Base-by-base conservation (phyloP, 2,113 vertebrate species). In the Aptenodytes patagonicus region DNA sequence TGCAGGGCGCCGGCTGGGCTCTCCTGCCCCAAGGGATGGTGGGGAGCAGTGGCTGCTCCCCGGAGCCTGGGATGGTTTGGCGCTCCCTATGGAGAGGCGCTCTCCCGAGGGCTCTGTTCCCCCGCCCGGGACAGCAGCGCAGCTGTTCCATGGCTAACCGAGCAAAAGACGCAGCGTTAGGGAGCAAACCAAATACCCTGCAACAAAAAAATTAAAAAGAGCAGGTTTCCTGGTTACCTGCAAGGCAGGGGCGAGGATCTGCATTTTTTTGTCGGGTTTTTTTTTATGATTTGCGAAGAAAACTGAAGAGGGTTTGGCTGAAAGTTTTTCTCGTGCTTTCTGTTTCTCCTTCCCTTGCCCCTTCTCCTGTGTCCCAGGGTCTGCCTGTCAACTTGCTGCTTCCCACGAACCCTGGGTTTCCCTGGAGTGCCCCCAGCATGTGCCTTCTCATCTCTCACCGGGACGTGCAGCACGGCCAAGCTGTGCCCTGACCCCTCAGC, bases 381-480 rank as follows among this genome's bases (percentile, higher is more conserved):
- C 40, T 85, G 36, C 34, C 34, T 2, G 8, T 44, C 62, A 72
- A 32, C 46, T 85, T 11, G 5, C 5, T 64, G 40, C 29, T 73
- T 52, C 68, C 47, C 36, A 52, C 11, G 47, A 38, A 17, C 10
- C n/a, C 34, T 11, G 4, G 57, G 16, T 64, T 60, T 64, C 28
- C 29, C 22, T 5, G 24, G 32, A 36, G 26, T 9, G 20, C 1
- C 9, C 22, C 4, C 42, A 18, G 36, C 1, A 1, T 38, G 55
- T 38, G 29, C 20, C 22, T 21, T 69, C 32, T 60, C 0, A 0
- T 32, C 12, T 24, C 36, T 34, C 40, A 29, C 32, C 2, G 9
- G n/a, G 54, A 20, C 1, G 0, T 1, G 19, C 3, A 34, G 51
- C 32, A 5, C 0, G 7, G 22, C n/a, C 24, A 8, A n/a, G 21